Evolutionary conservation across 2,888 invertebrate species (phyloP), one percentile per base, ranked within the genome.

Genomic region (Hedya salicella): DNA sequence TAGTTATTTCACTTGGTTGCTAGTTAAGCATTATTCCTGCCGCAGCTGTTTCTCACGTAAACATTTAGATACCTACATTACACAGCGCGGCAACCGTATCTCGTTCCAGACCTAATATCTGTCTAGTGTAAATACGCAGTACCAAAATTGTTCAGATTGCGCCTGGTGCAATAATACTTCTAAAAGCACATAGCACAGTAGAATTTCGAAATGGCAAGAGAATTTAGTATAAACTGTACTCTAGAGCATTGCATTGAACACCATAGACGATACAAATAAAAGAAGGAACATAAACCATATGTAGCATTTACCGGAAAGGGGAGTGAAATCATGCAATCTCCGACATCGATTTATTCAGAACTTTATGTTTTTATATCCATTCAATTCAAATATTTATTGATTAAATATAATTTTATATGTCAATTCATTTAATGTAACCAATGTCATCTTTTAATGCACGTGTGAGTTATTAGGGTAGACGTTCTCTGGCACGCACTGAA

Each of bases 401-500:
- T n/a, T n/a, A n/a, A n/a, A n/a, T n/a, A n/a, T n/a, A n/a, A n/a
- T n/a, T n/a, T n/a, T n/a, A n/a, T n/a, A n/a, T n/a, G n/a, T n/a
- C n/a, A n/a, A n/a, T n/a, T n/a, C n/a, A n/a, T n/a, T n/a, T n/a
- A n/a, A n/a, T n/a, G n/a, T n/a, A n/a, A n/a, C n/a, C n/a, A n/a
- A n/a, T n/a, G n/a, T n/a, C n/a, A n/a, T n/a, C n/a, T n/a, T n/a
- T n/a, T n/a, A n/a, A n/a, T n/a, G n/a, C n/a, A n/a, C n/a, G n/a
- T n/a, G n/a, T n/a, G n/a, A n/a, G n/a, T n/a, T n/a, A n/a, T n/a
- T n/a, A n/a, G n/a, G n/a, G n/a, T n/a, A n/a, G n/a, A n/a, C n/a
- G n/a, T n/a, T n/a, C 54, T 69, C 68, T 2, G 68, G 68, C 5
- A 69, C 59, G 21, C 69, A 68, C 32, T 69, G 69, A 11, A 71